Evolutionary conservation across 2,113 vertebrate genomes (phyloP), one percentile per base, ranked within the genome.

Genomic region (Neogobius melanostomus): DNA sequence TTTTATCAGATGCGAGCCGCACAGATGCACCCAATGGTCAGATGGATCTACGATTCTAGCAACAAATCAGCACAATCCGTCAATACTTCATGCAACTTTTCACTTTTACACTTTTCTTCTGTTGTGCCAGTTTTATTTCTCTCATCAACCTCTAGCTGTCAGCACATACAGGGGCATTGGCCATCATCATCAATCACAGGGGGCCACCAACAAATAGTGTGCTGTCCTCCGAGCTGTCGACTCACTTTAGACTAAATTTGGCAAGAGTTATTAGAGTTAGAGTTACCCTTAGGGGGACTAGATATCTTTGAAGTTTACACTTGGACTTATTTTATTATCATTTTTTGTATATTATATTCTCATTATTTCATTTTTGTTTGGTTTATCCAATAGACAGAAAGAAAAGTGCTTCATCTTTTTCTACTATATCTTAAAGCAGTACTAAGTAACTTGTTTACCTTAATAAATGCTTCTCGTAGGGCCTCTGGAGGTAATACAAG

Each of bases 1-100:
- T 87, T 89, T 88, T 92, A 92, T 92, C 90, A 89, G 86, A 91
- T 90, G 84, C 79, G 69, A 43, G 72, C 82, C 73, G 79, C 36
- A 52, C 74, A 64, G 81, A 85, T 76, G 82, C 76, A 72, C 69
- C 56, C 50, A 79, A 74, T 75, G 80, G 59, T 61, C 59, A 61
- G 59, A 61, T 61, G 14, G 36, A 44, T 11, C 42, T 61, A 43
- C n/a, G 36, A 61, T 14, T 61, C 10, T 36, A 60, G 36, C 28
- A 60, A 60, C 28, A 60, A 14, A n/a, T 8, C 42, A 45, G 57
- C 9, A 61, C 44, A n/a, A 15, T 61, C 59, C n/a, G 14, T 44
- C 43, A 10, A 10, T 43, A 11, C 28, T 47, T 28, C 48, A 62
- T 65, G 28, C 28, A 36, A 36, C 48, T 14, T 46, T 36, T 67